phyloP scores from a whole-genome alignment of 30 jellyfish, hydroid and myxozoan genomes.

The Turritopsis dohrnii region DNA sequence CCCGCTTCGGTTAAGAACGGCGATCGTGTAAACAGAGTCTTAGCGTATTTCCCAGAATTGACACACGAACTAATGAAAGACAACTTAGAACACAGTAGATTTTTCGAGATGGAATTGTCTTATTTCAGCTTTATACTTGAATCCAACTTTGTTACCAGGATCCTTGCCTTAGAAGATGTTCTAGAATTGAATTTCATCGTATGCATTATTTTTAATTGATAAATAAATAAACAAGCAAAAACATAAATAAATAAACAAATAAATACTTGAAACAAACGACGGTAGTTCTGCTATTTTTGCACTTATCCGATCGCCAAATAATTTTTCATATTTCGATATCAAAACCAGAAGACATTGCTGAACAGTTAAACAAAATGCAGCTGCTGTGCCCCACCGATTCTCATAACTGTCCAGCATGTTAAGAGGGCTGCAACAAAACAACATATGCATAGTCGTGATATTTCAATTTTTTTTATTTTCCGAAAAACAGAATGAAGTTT shows the following conservation, averaged over 20 bases:
- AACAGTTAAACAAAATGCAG: slow-evolving; percentile 65
- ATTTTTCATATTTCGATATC: slow-evolving; percentile 23
- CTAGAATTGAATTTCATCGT: too few species aligned
- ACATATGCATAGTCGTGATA: background rate
- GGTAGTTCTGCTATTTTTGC: slow-evolving; percentile 30
- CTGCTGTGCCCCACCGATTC: slow-evolving; percentile 63
- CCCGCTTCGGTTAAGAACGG: too few species aligned
- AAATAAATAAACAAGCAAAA: background rate
- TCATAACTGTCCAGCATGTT: slow-evolving; percentile 81
- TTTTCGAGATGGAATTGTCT: too few species aligned
- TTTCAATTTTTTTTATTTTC: background rate
- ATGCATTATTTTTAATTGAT: too few species aligned
- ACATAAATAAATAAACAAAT: slow-evolving; percentile 8
- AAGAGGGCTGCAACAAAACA: slow-evolving; percentile 48
- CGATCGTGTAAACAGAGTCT: too few species aligned
- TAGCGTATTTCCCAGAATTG: too few species aligned
- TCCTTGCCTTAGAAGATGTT: too few species aligned
- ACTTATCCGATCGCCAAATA: slow-evolving; percentile 45
- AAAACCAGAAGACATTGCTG: slow-evolving; percentile 32
- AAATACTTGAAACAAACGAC: slow-evolving; percentile 43
- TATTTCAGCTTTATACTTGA: too few species aligned
- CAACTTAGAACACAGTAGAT: too few species aligned
- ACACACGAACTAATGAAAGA: too few species aligned
- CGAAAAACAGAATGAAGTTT: too few species aligned
- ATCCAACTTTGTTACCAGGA: too few species aligned